phyloP scores from a whole-genome alignment of 2,797 vertebrate species.

The Phrynocephalus vlangalii region DNA sequence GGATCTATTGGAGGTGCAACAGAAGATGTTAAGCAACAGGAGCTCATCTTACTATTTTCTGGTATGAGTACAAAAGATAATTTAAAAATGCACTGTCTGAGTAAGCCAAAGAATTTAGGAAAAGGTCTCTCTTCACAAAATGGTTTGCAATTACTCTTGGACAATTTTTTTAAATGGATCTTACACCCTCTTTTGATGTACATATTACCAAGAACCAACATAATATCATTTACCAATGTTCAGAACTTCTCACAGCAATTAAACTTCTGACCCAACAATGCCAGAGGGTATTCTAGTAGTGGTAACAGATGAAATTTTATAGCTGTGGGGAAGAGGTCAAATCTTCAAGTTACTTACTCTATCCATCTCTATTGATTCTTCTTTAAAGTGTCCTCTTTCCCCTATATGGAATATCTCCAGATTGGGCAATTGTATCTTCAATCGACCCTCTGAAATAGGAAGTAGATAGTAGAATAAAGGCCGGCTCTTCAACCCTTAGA shows the following conservation, averaged over 20 bases:
- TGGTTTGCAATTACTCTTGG: too few relatives aligned
- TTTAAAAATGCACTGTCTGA: too few relatives aligned
- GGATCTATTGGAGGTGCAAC: too few relatives aligned
- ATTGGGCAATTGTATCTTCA: slow-evolving; percentile 26
- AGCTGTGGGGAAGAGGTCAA: slow-evolving; percentile 44
- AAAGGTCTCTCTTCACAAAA: too few relatives aligned
- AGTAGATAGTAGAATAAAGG: neutral
- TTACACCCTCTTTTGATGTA: neutral
- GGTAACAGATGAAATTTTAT: slow-evolving; percentile 53
- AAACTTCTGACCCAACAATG: slow-evolving; percentile 17
- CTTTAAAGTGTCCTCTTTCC: slow-evolving; percentile 37
- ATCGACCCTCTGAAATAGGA: slow-evolving; percentile 26
- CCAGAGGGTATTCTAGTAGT: slow-evolving; percentile 47
- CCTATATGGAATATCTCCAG: slow-evolving; percentile 4
- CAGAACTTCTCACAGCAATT: slow-evolving; percentile 45
- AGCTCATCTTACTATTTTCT: too few relatives aligned
- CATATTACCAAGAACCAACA: neutral
- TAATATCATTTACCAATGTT: slow-evolving; percentile 39
- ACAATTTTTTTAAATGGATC: neutral
- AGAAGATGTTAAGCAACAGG: too few relatives aligned
- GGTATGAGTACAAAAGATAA: too few relatives aligned
- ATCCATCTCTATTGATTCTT: slow-evolving; percentile 44
- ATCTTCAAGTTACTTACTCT: slow-evolving; percentile 45
- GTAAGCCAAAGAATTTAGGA: too few relatives aligned
- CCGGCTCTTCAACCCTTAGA: neutral